A percentile compares a stretch with the other conserved stretches of the same genome.
Conservation (phyloP, 2,113 vertebrate genomes). For the Rhabdomys dilectus region DNA sequence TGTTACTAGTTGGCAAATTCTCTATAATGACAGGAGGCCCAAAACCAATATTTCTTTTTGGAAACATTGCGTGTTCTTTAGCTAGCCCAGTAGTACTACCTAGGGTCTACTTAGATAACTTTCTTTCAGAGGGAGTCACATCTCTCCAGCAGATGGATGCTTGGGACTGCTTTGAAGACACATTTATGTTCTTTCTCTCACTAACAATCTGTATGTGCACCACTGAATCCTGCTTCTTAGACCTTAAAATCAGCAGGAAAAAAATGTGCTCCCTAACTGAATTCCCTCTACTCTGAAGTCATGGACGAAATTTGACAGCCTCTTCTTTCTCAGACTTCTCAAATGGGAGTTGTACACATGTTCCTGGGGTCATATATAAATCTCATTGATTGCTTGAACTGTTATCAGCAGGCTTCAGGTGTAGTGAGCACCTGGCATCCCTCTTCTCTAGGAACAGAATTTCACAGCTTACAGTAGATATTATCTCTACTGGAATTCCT, state of each 20-base stretch:
- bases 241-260: not conserved
- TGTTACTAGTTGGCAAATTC: not conserved
- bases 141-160: not conserved
- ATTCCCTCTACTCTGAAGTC: not conserved
- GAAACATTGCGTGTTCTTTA: not conserved
- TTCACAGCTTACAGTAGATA: not conserved
- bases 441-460: not conserved
- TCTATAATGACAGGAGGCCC: not conserved
- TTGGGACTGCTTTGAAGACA: not conserved
- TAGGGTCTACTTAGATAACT: not conserved
- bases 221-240: not conserved
- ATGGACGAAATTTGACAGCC: not conserved
- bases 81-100: not conserved
- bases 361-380: not conserved
- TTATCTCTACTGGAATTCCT: not conserved
- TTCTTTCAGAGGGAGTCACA: not conserved
- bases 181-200: not conserved
- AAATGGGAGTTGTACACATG: not conserved
- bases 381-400: not conserved
- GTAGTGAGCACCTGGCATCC: not conserved
- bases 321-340: constrained; percentile 26
- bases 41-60: not conserved
- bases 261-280: not conserved
- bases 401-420: not conserved
- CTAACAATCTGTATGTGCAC: not conserved